phyloP scores from a whole-genome alignment of 2,888 invertebrate species.

The Erebia epiphron region DNA sequence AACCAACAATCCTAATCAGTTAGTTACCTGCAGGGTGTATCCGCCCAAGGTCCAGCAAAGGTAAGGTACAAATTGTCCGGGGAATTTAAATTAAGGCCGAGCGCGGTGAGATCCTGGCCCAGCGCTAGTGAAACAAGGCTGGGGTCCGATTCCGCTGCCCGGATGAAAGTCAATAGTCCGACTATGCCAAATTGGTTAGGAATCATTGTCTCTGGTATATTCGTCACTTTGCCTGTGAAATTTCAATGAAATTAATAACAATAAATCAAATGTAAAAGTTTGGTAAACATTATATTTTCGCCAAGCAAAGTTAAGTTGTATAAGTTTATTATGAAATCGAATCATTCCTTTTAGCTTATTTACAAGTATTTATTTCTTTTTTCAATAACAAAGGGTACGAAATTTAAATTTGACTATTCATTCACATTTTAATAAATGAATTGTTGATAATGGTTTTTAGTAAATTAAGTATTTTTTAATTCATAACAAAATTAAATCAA shows the following conservation, averaged over 20 bases:
- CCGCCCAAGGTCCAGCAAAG: conserved; percentile 99
- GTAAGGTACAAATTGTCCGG: conserved; percentile 99
- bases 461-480: no score
- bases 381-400: neutral
- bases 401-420: no score
- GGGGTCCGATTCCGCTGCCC: conserved; percentile 98
- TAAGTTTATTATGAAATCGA: neutral
- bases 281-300: neutral
- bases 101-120: conserved; percentile 98
- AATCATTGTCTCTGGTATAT: conserved; percentile 99
- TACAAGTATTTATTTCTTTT: neutral
- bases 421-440: no score
- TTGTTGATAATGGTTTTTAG: no score
- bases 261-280: neutral
- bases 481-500: no score
- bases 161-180: conserved; percentile 98
- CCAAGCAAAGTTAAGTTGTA: neutral
- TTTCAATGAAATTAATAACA: conserved; percentile 34
- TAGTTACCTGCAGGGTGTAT: conserved; percentile 91
- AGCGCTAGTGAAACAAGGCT: conserved; percentile 97
- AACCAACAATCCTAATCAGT: neutral
- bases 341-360: neutral
- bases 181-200: conserved; percentile 99
- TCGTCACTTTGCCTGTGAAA: conserved; percentile 94
- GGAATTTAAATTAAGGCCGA: conserved; percentile 99